Evolutionary conservation across 2,113 vertebrate genomes (phyloP), one percentile per base, ranked within the genome.

Genomic region (Hydrolagus affinis): DNA sequence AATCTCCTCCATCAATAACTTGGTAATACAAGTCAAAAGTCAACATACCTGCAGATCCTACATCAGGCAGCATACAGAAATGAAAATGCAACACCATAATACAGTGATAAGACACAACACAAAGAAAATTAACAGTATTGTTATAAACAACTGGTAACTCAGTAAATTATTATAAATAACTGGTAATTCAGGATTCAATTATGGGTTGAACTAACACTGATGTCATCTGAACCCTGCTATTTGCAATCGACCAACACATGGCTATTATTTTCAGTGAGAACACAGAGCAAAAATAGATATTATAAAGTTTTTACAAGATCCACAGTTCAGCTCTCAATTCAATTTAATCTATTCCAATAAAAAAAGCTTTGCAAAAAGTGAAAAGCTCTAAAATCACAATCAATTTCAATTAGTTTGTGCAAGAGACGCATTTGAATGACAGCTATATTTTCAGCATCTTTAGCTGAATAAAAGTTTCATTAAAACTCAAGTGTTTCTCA

Each of bases 1-100:
- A 23, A 59, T 21, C 57, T 30, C 11, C 44, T n/a, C 8, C n/a
- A 60, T 59, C 6, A 60, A 59, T 60, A 60, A 59, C 21, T n/a
- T 78, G 57, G 60, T 60, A 78, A 78, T 60, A 17, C 11, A 78
- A 44, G 44, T 6, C 56, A 78, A 25, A 60, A 78, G n/a, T 78
- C 57, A 75, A 75, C 73, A 78, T 60, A 78, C 75, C n/a, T 60
- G 57, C 75, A 8, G 19, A n/a, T 78, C 57, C 75, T 78, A 60
- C 15, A 12, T 78, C 75, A 78, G 44, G 73, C 44, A 78, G 75
- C 75, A 78, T 78, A 78, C 21, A 78, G 57, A 78, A 78, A 60
- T 60, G 57, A 57, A 78, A 59, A 60, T 60, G 56, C 57, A 78
- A 78, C 57, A 78, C 75, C 75, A 78, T 23, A 78, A 60, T 78